Conservation (phyloP, 2,113 vertebrate genomes). For the Salvator merianae region DNA sequence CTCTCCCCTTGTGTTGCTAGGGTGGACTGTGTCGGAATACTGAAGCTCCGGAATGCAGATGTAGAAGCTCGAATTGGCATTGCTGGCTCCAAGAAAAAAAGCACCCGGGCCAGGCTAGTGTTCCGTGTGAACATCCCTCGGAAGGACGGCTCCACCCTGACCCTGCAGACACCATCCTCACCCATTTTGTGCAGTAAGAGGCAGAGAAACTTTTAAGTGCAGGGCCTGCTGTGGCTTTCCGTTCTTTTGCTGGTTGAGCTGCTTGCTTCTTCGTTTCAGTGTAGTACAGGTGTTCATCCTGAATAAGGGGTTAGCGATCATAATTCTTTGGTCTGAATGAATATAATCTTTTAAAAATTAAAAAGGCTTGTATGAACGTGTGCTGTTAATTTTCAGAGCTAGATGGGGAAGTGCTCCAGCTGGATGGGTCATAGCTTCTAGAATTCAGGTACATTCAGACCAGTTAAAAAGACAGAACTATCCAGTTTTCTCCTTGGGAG, state of each 20-base stretch:
- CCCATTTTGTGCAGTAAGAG: conserved; percentile 97
- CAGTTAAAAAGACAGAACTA: too few relatives aligned
- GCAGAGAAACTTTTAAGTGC: rapidly evolving
- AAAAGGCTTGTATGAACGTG: too few relatives aligned
- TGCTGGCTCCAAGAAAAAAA: conserved; percentile 97
- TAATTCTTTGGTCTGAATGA: too few relatives aligned
- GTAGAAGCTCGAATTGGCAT: conserved; percentile 97
- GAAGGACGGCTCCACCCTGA: conserved; percentile 90
- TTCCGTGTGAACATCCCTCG: conserved; percentile 93
- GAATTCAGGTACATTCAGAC: too few relatives aligned
- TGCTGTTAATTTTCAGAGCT: too few relatives aligned
- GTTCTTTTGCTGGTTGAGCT: background rate
- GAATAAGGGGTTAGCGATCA: too few relatives aligned
- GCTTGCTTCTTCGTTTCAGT: background rate
- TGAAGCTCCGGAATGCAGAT: conserved; percentile 96
- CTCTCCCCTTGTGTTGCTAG: conserved; percentile 67
- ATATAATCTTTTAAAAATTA: too few relatives aligned
- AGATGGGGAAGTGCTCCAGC: too few relatives aligned
- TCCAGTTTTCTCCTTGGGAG: too few relatives aligned
- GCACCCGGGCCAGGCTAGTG: conserved; percentile 94
- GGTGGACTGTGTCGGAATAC: conserved; percentile 95
- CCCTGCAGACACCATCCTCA: conserved; percentile 92
- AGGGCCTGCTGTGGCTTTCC: rapidly evolving
- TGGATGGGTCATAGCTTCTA: too few relatives aligned
- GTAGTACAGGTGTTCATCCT: too few relatives aligned